Conservation (phyloP, 2,797 vertebrate species). For the Helostoma temminkii region DNA sequence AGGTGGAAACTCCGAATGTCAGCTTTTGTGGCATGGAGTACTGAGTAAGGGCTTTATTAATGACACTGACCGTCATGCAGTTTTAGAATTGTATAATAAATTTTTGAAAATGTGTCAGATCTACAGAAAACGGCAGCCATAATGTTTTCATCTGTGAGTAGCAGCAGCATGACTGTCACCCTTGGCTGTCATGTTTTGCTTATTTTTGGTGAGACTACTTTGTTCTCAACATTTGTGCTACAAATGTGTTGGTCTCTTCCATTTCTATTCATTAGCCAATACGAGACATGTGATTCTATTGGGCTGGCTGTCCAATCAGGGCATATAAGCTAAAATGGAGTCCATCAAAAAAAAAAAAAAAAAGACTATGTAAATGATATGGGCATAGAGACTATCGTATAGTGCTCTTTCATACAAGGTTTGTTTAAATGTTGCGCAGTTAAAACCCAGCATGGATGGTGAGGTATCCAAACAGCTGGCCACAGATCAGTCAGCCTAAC, state of each 20-base stretch:
- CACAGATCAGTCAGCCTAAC: slow-evolving; percentile 53
- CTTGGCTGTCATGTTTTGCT: slow-evolving; percentile 19
- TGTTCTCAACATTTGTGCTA: slow-evolving; percentile 16
- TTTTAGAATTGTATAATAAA: slow-evolving; percentile 43
- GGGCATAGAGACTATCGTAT: slow-evolving; percentile 29
- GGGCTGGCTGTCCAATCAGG: slow-evolving; percentile 51
- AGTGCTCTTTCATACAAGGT: slow-evolving; percentile 39
- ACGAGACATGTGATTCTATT: slow-evolving; percentile 23
- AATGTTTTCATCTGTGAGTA: slow-evolving; percentile 20
- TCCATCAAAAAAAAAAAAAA: slow-evolving; percentile 37
- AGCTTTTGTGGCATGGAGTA: slow-evolving; percentile 48
- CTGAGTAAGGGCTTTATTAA: slow-evolving; percentile 52
- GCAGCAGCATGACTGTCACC: slow-evolving; percentile 12
- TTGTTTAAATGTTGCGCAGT: slow-evolving; percentile 39
- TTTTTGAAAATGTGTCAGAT: slow-evolving; percentile 51
- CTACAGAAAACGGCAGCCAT: slow-evolving; percentile 16
- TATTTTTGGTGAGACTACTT: slow-evolving; percentile 22
- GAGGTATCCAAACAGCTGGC: slow-evolving; percentile 55
- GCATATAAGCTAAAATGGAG: slow-evolving; percentile 47
- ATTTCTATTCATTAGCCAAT: slow-evolving; percentile 38
- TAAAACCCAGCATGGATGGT: slow-evolving; percentile 22
- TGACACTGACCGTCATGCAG: slow-evolving; percentile 35
- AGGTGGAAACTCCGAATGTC: slow-evolving; percentile 59
- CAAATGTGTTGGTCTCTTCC: slow-evolving; percentile 39
- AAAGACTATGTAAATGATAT: slow-evolving; percentile 40